Conservation (phyloP, 2,113 vertebrate species). For the Ceyx cyanopectus region DNA sequence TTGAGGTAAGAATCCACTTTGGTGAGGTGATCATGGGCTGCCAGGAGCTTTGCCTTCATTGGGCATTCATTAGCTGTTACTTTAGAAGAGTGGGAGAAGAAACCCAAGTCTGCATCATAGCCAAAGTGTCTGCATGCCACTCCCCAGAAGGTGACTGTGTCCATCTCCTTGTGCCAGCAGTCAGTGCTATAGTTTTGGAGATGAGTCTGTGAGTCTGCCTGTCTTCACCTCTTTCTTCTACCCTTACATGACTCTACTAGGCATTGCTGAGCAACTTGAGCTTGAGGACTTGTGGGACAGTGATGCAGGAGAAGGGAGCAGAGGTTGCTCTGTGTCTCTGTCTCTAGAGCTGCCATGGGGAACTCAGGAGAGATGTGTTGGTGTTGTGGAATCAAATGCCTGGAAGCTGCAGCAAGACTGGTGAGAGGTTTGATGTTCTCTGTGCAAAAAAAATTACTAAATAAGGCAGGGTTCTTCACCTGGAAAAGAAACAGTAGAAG, state of each 20-base stretch:
- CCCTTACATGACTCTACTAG: neutral
- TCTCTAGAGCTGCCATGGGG: neutral
- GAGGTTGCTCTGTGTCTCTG: neutral
- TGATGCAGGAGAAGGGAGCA: neutral
- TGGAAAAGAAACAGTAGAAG: slow-evolving; percentile 1
- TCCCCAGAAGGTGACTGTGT: neutral
- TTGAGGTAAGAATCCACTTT: neutral
- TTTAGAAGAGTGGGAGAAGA: neutral
- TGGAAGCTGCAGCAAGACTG: slow-evolving; percentile 1
- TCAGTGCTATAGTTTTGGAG: neutral
- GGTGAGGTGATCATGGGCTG: neutral
- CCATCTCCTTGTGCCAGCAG: neutral
- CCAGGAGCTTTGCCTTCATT: neutral
- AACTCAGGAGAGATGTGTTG: neutral
- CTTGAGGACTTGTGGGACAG: neutral
- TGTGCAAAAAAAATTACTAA: neutral
- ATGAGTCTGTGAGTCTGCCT: neutral
- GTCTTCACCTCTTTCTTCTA: neutral
- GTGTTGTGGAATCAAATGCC: neutral
- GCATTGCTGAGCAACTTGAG: neutral
- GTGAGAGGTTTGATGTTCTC: neutral
- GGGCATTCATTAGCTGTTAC: neutral
- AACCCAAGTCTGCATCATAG: accelerated
- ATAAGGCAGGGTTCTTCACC: neutral
- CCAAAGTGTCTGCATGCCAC: neutral